Percentiles rank a stretch among this genome's conserved stretches.
These are phyloP conservation scores for Megaceryle torquata DNA, from an alignment of 2,113 vertebrate genomes.

Conservation along the genomic window DNA sequence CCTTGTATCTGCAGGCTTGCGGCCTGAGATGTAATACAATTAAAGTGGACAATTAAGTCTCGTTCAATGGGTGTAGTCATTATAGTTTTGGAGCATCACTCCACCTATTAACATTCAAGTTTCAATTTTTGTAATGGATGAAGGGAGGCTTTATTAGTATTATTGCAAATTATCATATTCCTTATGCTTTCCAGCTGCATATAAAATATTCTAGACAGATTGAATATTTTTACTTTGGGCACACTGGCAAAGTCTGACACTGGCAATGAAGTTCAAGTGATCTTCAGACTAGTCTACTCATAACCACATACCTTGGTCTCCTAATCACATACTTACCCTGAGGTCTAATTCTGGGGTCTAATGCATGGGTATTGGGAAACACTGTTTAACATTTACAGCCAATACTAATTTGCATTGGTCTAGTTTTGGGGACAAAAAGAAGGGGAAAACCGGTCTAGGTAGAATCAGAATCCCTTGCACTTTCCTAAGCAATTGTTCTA, in stretches of 20 bases:
- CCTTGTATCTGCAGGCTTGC: neutral
- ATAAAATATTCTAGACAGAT: neutral
- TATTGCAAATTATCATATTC: neutral
- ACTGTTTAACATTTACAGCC: fast-evolving
- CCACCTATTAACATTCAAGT: neutral
- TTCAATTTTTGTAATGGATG: constrained; percentile 22
- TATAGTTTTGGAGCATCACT: neutral
- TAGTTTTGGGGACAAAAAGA: neutral
- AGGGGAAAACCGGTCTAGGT: neutral
- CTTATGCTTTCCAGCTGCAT: neutral
- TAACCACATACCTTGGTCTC: neutral
- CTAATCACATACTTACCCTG: neutral
- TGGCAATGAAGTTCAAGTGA: neutral
- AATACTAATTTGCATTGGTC: neutral
- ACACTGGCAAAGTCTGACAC: neutral
- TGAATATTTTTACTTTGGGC: neutral
- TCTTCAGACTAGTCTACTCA: neutral
- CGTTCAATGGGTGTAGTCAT: neutral
- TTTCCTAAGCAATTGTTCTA: neutral
- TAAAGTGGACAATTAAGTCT: constrained; percentile 7
- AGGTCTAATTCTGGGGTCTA: neutral
- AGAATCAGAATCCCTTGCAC: neutral
- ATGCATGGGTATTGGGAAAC: neutral
- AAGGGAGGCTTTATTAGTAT: constrained; percentile 1
- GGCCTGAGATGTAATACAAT: neutral